Evolutionary conservation across 2,797 vertebrate species (phyloP).

Genomic region (Lindbergichthys nudifrons): DNA sequence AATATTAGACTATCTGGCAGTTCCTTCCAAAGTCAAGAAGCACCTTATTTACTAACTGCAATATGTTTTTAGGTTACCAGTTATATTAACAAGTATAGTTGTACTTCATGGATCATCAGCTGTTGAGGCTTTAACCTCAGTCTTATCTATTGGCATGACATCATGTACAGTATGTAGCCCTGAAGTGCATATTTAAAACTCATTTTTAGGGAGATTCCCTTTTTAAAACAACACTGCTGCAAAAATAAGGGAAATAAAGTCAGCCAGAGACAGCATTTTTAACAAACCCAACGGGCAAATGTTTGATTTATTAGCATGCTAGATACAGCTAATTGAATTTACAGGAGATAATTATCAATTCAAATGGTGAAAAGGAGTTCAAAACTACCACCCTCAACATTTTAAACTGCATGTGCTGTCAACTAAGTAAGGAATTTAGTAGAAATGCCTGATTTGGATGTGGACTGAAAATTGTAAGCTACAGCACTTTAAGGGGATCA

Average conservation of each 20-base stretch:
- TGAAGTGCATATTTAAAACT: not conserved
- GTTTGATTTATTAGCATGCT: not conserved
- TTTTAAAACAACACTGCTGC: not conserved
- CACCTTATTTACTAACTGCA: not conserved
- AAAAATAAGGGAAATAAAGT: not conserved
- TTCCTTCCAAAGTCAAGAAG: not conserved
- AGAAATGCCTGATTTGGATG: constrained; percentile 7
- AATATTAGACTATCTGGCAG: not conserved
- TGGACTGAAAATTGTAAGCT: not conserved
- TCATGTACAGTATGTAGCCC: not conserved
- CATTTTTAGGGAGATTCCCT: not conserved
- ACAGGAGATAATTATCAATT: not conserved
- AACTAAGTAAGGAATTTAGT: not conserved
- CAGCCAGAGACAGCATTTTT: not conserved
- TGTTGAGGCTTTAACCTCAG: not conserved
- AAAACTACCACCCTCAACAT: not conserved
- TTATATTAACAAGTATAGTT: not conserved
- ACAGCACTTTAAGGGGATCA: constrained; percentile 12
- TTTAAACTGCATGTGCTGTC: not conserved
- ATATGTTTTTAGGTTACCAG: not conserved
- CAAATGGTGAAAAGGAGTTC: not conserved
- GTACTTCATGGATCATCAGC: not conserved
- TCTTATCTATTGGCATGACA: not conserved
- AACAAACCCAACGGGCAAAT: not conserved
- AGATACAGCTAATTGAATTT: not conserved